Base-by-base conservation (phyloP, 1,140 invertebrate species). In the Anagrus nilaparvatae region DNA sequence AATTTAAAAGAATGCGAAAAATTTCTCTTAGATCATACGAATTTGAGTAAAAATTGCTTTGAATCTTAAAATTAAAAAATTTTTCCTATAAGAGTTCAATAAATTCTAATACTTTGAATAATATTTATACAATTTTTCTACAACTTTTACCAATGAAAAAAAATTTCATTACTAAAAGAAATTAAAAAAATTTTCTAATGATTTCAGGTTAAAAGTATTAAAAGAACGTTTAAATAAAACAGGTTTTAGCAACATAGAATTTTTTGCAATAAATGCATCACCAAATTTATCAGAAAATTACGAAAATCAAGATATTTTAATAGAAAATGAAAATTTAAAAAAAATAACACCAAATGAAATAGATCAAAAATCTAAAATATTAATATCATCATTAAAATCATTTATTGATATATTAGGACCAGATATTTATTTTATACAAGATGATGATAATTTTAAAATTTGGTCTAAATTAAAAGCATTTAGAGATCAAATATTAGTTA, bases 401-500 rank as follows among this genome's bases (percentile, higher is more conserved):
- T 13, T 58, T 0, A 30, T 24, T 10, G 42, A 44, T n/a, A 40
- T 23, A 2, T 42, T 45, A 7, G 34, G 32, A 5, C 29, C 50
- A 5, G 46, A 52, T 5, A 54, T 66, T 2, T 35, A 48, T 9
- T 42, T 60, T 6, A 43, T 62, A 21, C 53, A 55, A 23, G 62
- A 66, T 19, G 52, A 17, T 17, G 19, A 37, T 1, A 34, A 58
- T 1, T 34, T 60, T 8, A 33, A 44, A 5, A 52, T 62, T 6
- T 63, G 53, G 57, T 33, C 54, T n/a, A 40, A 45, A 5, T 48
- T 65, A 20, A 44, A 44, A 0, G 63, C 51, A 2, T 55, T 51
- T 7, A 56, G 51, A 28, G 56, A 65, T 31, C 59, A 67, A 42
- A 52, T 65, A 8, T 24, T 60, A 16, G 46, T 65, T 9, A 41